Evolutionary conservation across 2,113 vertebrate species (phyloP), one percentile per base, ranked within the genome.

Genomic region (Brienomyrus longianalis): DNA sequence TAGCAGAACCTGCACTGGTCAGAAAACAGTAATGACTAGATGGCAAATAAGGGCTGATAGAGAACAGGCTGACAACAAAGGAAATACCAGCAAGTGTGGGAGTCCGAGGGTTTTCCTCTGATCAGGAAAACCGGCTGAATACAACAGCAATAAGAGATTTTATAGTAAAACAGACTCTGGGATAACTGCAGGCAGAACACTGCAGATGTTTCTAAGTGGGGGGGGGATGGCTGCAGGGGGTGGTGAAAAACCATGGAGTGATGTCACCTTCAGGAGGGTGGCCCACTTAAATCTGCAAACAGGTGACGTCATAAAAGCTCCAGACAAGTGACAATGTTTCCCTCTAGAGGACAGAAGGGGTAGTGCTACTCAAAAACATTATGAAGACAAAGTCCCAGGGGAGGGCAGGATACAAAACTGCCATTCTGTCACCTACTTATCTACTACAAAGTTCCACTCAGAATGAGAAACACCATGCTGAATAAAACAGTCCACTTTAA

Each of bases 211-310:
- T 84, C 3, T 48, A 45, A 84, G 80, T 23, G 66, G 7, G 13
- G 13, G 27, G 27, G 31, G 31, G 39, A 39, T 13, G 31, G 31
- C 31, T 74, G 66, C 70, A 77, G 31, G 31, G 70, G 35, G 21
- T 7, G 13, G 11, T 4, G 50, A 87, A 87, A 80, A 87, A 87
- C 4, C 50, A 56, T 88, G 0, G 8, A 88, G 35, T 62, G 52
- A 39, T 66, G 52, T 62, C 87, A 88, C 35, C 87, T 66, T 88
- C 88, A 45, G 27, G 62, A 80, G 50, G 59, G n/a, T 35, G 47
- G n/a, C 54, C 66, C 31, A 88, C 62, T 70, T 74, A 77, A 51
- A 8, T 4, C 13, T 88, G 10, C n/a, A 56, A 27, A 86, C 21
- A 48, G 47, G 11, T 31, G 45, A 88, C 9, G 56, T 89, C 47